Evolutionary conservation across 30 jellyfish, hydroid and myxozoan species (phyloP), one percentile per base, ranked within the genome.

Genomic region (Hydractinia symbiolongicarpus): DNA sequence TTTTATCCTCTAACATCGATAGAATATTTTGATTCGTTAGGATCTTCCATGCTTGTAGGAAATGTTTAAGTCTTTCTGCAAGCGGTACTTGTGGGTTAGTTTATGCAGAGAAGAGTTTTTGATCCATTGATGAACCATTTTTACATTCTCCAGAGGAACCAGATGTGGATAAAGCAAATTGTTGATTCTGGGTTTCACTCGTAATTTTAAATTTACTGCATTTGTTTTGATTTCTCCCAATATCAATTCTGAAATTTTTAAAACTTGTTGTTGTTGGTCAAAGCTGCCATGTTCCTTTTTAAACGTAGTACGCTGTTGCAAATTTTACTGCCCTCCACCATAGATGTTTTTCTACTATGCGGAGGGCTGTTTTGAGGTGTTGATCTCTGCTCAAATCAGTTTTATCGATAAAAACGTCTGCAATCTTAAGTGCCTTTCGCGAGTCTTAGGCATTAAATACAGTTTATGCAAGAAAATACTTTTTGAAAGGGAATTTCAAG

Each of bases 11-110:
- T 15, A 70, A 54, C 50, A 70, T 50, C 21, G 21, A 54, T 57
- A 70, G 79, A 57, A 70, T 50, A 54, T 70, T 54, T 17, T 21
- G 21, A 52, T 70, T 57, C 79, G 79, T 70, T 52, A 70, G 50
- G 55, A 70, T 52, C 58, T 15, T 50, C 79, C 79, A 70, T 14
- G 21, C 50, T 57, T 70, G 21, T 21, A 70, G 55, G 51, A 70
- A 70, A 52, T 13, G 50, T 50, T 70, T 44, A 13, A 70, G 54
- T 50, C 14, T 70, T 57, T 57, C 79, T 70, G 58, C 79, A 54
- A 50, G 79, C 16, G 73, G 73, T 15, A 62, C 73, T 40, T 62
- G 16, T 62, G 73, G 73, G 30, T 15, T n/a, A 62, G 73, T 62
- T 50, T 50, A 15, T 9, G 16, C 50, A 62, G n/a, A n/a, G n/a